Base-by-base conservation (phyloP, 2,797 vertebrate species). In the Propithecus deckenii region DNA sequence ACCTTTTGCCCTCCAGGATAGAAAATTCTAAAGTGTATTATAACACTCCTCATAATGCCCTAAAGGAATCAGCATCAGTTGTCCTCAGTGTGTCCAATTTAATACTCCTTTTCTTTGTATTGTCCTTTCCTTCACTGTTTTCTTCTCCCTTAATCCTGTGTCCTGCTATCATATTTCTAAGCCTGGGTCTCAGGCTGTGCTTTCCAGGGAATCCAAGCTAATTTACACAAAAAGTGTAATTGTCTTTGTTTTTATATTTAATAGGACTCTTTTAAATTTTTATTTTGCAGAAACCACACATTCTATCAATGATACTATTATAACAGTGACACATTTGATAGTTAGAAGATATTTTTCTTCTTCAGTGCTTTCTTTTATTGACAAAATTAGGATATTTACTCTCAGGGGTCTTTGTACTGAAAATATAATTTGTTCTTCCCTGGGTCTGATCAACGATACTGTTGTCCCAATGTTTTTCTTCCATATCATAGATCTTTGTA, bases 401-500 rank as follows among this genome's bases (percentile, higher is more conserved):
- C 30, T 93, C 35, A 78, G 25, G 9, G 9, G 2, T 71, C 23
- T 83, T 85, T 65, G 10, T 48, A 80, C 10, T 75, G 11, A 30
- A 95, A 95, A 59, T 63, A 75, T 72, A 83, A 61, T 93, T 84
- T 76, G 14, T 84, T 93, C 41, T 76, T 79, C 15, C n/a, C 1
- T 15, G 38, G 41, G 50, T 81, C 41, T 93, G 59, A 85, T 94
- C 72, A 94, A 85, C 38, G n/a, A 55, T 48, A 65, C 23, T 46
- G 63, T 52, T 81, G 13, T 46, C 50, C 55, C 41, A 52, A 10
- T 71, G 3, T 89, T 89, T 95, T 55, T 15, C 43, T 57, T 15
- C 41, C 20, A 41, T 61, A 38, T 50, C n/a, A 88, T 48, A 96
- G 65, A 93, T 96, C 18, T 86, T 76, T 92, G 52, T 78, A 95